A percentile compares a stretch with the other conserved stretches of the same genome.
Conservation (phyloP, 64 coral and sea anemone genomes). For the Stichodactyla mertensii region DNA sequence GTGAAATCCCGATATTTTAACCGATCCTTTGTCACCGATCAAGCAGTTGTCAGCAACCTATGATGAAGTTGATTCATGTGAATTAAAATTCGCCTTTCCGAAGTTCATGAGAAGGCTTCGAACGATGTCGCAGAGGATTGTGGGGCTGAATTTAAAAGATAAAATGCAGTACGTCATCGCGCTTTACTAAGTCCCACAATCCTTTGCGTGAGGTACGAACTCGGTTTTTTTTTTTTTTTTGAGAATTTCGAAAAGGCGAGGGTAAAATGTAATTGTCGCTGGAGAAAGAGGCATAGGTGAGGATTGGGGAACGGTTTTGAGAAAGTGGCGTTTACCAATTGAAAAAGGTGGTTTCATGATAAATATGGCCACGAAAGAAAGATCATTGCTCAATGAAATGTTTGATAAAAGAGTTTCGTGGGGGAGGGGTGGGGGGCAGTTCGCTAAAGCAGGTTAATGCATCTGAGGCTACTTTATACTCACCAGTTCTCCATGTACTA, state of each 20-base stretch:
- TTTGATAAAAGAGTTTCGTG: no score
- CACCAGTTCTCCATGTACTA: constrained; percentile 73
- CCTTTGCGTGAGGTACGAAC: no score
- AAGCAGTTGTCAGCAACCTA: constrained; percentile 83
- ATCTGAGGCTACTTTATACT: background rate
- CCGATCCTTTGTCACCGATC: constrained; percentile 52
- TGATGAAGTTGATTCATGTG: background rate
- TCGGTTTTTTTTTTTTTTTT: no score
- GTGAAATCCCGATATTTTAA: constrained; percentile 85
- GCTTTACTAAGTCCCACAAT: no score
- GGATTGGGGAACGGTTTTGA: no score
- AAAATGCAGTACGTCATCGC: no score
- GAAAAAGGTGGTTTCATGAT: background rate
- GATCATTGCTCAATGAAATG: no score
- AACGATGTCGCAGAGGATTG: no score
- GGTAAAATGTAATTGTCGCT: no score
- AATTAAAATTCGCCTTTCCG: background rate
- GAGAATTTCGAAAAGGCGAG: no score
- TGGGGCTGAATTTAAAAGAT: no score
- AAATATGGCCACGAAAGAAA: background rate
- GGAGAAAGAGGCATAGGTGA: background rate
- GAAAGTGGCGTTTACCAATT: background rate
- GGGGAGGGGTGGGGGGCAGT: background rate
- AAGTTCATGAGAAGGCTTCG: no score
- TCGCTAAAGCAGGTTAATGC: background rate